These are phyloP conservation scores for Coptotermes formosanus DNA, from an alignment of 1,140 invertebrate species.

Conservation along the genomic window DNA sequence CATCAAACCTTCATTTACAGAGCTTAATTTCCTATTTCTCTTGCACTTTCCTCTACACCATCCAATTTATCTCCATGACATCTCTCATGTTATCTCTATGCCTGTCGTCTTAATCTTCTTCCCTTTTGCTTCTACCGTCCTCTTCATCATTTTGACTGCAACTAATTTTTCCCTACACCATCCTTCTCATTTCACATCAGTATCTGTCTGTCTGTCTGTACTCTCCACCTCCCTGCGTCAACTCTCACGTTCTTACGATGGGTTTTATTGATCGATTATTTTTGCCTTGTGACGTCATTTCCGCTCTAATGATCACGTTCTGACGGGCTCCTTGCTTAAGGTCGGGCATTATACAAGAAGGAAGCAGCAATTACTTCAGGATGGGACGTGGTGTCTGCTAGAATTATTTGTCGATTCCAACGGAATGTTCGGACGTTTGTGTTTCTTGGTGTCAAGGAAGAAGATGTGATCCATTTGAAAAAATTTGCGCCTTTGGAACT, in stretches of 20 bases:
- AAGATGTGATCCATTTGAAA: too few relatives aligned
- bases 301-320: not conserved
- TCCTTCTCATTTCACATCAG: not conserved
- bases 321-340: not conserved
- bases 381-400: not conserved
- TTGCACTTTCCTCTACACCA: not conserved
- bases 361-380: not conserved
- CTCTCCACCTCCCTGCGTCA: not conserved
- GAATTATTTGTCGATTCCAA: too few relatives aligned
- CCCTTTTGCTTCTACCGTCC: not conserved
- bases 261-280: not conserved
- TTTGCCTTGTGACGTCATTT: not conserved
- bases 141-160: constrained; percentile 11
- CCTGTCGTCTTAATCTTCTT: not conserved
- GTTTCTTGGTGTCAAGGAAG: too few relatives aligned
- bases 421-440: too few relatives aligned
- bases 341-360: not conserved
- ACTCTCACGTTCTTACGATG: not conserved
- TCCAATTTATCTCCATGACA: not conserved
- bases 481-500: too few relatives aligned
- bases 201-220: not conserved
- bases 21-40: too few relatives aligned
- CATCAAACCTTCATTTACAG: not conserved
- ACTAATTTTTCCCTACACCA: not conserved
- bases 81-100: not conserved